Percentiles rank a stretch among this genome's conserved stretches.
Conservation (phyloP, 2,113 vertebrate genomes). For the Gobiocypris rarus region DNA sequence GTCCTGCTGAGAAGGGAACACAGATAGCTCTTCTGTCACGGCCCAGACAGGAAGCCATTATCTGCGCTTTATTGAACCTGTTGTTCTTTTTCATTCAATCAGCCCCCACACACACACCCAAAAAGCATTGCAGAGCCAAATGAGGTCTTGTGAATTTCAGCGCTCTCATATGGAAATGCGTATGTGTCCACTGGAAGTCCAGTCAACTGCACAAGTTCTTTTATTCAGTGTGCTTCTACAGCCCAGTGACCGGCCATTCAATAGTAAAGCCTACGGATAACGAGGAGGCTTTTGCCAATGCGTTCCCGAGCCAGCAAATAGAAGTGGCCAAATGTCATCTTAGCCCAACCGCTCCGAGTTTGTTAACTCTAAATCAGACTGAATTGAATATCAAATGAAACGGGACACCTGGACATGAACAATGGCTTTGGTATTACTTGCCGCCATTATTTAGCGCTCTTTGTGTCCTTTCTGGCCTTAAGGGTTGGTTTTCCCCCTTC, state of each 20-base stretch:
- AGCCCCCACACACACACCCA: background rate
- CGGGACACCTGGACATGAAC: background rate
- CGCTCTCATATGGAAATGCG: constrained; percentile 63
- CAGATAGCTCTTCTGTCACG: constrained; percentile 46
- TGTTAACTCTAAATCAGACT: constrained; percentile 26
- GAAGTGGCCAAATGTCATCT: background rate
- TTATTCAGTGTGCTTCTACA: constrained; percentile 27
- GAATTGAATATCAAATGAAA: constrained; percentile 12
- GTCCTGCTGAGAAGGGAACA: constrained; percentile 49
- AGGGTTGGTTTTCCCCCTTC: constrained; percentile 40
- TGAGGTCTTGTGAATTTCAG: constrained; percentile 39
- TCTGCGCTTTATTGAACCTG: constrained; percentile 57
- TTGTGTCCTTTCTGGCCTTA: constrained; percentile 34
- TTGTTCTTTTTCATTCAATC: constrained; percentile 56
- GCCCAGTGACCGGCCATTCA: constrained; percentile 32
- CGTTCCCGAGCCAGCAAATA: constrained; percentile 28
- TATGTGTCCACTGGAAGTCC: constrained; percentile 76
- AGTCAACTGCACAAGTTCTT: constrained; percentile 63
- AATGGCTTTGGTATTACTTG: constrained; percentile 12
- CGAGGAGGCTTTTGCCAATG: constrained; percentile 24
- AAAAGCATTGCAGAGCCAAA: constrained; percentile 40
- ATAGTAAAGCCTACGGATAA: constrained; percentile 40
- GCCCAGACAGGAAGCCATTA: constrained; percentile 56
- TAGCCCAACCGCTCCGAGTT: background rate
- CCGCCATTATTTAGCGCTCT: constrained; percentile 21